Evolutionary conservation across 2,113 vertebrate genomes (phyloP).

Genomic region (Takifugu bimaculatus): DNA sequence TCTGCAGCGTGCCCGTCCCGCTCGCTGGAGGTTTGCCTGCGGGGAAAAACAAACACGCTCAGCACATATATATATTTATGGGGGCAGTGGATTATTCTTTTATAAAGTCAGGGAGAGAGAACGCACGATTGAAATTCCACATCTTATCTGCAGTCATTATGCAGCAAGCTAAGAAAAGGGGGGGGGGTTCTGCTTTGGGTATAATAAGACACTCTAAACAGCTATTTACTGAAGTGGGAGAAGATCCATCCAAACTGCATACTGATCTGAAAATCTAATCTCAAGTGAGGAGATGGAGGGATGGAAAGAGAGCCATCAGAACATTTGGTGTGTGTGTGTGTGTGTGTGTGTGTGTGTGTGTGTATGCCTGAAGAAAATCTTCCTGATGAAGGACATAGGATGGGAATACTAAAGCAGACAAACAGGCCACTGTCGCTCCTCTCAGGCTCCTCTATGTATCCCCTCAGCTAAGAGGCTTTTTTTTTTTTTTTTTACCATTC

Average conservation of each 20-base stretch:
- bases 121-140: constrained; percentile 8
- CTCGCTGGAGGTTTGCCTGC: constrained; percentile 87
- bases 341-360: constrained; percentile 23
- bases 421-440: constrained; percentile 69
- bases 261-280: constrained; percentile 60
- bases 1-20: constrained; percentile 92
- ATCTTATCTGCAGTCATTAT: constrained; percentile 30
- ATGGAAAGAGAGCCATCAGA: constrained; percentile 49
- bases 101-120: constrained; percentile 15
- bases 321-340: constrained; percentile 39
- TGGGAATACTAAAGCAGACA: constrained; percentile 71
- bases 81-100: background rate
- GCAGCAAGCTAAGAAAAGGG: constrained; percentile 16
- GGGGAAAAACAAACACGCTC: constrained; percentile 19
- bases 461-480: constrained; percentile 69
- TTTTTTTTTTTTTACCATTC: constrained; percentile 58
- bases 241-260: constrained; percentile 45
- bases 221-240: constrained; percentile 41
- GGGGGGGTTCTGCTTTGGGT: constrained; percentile 24
- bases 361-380: constrained; percentile 43
- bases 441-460: constrained; percentile 71
- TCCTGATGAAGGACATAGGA: constrained; percentile 65
- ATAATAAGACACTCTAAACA: constrained; percentile 40
- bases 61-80: constrained; percentile 31
- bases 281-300: constrained; percentile 36